Evolutionary conservation across 2,797 vertebrate species (phyloP).

Genomic region (Ara ararauna): DNA sequence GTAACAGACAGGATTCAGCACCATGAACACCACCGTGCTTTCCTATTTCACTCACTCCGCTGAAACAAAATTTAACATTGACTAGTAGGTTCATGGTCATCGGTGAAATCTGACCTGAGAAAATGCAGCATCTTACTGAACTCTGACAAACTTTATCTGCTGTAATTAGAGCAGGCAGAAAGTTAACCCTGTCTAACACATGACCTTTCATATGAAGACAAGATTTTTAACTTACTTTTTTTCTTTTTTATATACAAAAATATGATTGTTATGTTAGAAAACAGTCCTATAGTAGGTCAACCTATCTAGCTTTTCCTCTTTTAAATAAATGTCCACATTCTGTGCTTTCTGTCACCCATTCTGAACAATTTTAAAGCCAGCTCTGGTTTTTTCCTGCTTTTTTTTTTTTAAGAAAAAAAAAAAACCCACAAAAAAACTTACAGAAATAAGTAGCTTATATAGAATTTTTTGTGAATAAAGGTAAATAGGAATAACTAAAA

Average conservation of each 20-base stretch:
- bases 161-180: not conserved
- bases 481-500: not conserved
- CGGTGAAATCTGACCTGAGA: not conserved
- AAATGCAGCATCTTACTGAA: not conserved
- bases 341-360: not conserved
- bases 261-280: not conserved
- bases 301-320: not conserved
- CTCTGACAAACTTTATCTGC: not conserved
- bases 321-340: not conserved
- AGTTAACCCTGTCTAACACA: not conserved
- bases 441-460: not conserved
- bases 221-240: not conserved
- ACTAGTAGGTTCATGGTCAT: not conserved
- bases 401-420: not conserved
- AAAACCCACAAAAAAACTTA: not conserved
- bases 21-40: not conserved
- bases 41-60: not conserved
- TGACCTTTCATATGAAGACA: not conserved
- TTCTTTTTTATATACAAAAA: not conserved
- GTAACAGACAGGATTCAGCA: slow-evolving; percentile 3
- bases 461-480: not conserved
- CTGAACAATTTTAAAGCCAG: not conserved
- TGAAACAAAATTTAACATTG: not conserved
- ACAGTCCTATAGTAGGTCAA: not conserved
- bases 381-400: not conserved